Conservation (phyloP, 1,140 invertebrate species). For the Amyelois transitella region DNA sequence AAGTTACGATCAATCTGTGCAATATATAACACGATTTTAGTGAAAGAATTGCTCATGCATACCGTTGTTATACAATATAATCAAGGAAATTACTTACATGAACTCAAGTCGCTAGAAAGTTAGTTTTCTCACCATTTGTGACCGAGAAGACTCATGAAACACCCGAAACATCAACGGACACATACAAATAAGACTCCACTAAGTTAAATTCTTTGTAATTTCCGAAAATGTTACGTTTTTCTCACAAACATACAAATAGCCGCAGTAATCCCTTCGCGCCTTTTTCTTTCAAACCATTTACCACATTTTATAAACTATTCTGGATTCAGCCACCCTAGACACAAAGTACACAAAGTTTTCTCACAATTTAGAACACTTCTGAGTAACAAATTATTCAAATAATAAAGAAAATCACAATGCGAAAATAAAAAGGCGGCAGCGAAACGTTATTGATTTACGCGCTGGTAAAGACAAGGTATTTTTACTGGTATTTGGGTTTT, state of each 20-base stretch:
- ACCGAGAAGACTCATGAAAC: slow-evolving; percentile 3
- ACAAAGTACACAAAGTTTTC: slow-evolving; percentile 17
- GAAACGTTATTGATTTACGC: slow-evolving; percentile 62
- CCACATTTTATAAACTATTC: slow-evolving; percentile 15
- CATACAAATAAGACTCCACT: background rate
- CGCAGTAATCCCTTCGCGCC: slow-evolving; percentile 56
- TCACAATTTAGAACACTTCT: slow-evolving; percentile 8
- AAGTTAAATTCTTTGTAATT: slow-evolving; percentile 22
- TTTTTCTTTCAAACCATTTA: slow-evolving; percentile 47
- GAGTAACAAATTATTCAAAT: slow-evolving; percentile 22
- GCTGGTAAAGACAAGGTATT: slow-evolving; percentile 32
- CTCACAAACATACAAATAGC: slow-evolving; percentile 20
- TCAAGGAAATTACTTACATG: slow-evolving; percentile 38
- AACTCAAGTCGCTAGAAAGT: slow-evolving; percentile 40
- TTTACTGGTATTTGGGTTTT: slow-evolving; percentile 19
- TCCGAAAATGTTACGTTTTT: slow-evolving; percentile 18
- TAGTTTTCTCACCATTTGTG: slow-evolving; percentile 17
- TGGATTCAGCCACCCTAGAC: slow-evolving; percentile 2
- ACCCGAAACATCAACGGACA: background rate
- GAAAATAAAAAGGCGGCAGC: slow-evolving; percentile 68
- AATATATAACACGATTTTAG: background rate
- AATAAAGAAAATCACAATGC: slow-evolving; percentile 31
- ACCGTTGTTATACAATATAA: background rate
- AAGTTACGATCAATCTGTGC: too few species aligned
- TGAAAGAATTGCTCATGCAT: background rate